Evolutionary conservation across 2,113 vertebrate species (phyloP).

Genomic region (Chelonoidis abingdonii): DNA sequence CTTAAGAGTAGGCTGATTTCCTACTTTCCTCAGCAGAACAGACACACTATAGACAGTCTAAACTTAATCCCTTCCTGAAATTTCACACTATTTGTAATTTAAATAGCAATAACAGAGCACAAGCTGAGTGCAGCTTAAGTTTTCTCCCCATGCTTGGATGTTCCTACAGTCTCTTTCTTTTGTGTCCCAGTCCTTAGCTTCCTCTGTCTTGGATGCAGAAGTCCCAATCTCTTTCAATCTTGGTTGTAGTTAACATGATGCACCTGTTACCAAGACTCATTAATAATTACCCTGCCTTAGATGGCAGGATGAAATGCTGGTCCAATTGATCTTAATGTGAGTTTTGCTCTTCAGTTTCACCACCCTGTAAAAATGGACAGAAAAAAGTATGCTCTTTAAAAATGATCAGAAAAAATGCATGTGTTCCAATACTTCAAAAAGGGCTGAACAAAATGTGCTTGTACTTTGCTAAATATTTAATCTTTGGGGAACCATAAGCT

Average conservation of each 20-base stretch:
- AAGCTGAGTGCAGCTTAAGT: not conserved
- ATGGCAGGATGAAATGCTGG: not conserved
- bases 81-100: no score
- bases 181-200: not conserved
- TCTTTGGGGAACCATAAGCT: not conserved
- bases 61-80: no score
- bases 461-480: fast-evolving
- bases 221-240: fast-evolving
- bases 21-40: no score
- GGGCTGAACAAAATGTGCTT: not conserved
- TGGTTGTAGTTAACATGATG: no score
- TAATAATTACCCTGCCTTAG: fast-evolving
- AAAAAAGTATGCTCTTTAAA: not conserved
- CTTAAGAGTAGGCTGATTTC: no score
- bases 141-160: not conserved
- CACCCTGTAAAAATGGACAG: not conserved
- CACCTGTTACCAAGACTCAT: fast-evolving
- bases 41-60: no score
- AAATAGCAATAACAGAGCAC: not conserved
- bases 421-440: not conserved
- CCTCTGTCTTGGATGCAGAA: not conserved
- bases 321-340: not conserved
- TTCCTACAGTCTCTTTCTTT: fast-evolving
- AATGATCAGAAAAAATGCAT: not conserved
- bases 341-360: fast-evolving